phyloP scores from a whole-genome alignment of 2,113 vertebrate species.

The Merops nubicus region DNA sequence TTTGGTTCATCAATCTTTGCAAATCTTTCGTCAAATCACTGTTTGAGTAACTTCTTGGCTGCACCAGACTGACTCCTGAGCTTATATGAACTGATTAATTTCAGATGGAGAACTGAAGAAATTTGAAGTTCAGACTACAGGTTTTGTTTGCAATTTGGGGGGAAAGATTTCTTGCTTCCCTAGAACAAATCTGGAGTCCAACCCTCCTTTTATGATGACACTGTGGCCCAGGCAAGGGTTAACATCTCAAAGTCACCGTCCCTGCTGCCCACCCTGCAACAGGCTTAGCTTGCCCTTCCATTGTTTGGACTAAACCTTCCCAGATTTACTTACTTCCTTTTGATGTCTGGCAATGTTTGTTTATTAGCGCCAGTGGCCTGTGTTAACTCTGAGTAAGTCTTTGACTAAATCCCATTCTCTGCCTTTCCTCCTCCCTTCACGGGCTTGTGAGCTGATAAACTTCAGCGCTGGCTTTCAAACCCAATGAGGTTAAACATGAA shows the following conservation, averaged over 20 bases:
- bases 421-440: conserved; percentile 67
- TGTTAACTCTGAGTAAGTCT: conserved; percentile 69
- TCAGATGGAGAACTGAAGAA: neutral
- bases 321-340: conserved; percentile 76
- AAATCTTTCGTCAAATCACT: neutral
- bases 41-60: neutral
- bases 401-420: conserved; percentile 69
- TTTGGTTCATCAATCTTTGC: neutral
- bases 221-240: conserved; percentile 60
- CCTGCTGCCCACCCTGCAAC: conserved; percentile 40
- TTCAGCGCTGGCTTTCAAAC: conserved; percentile 53
- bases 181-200: neutral
- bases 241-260: conserved; percentile 55
- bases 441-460: conserved; percentile 71
- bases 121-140: neutral
- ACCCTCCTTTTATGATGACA: neutral
- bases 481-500: conserved; percentile 70
- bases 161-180: neutral
- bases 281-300: conserved; percentile 66
- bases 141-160: neutral
- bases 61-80: neutral
- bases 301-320: conserved; percentile 75
- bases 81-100: neutral
- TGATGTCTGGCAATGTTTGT: conserved; percentile 79
- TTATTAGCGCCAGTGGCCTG: conserved; percentile 76